Conservation (phyloP, 2,113 vertebrate species). For the Calyptomena viridis region DNA sequence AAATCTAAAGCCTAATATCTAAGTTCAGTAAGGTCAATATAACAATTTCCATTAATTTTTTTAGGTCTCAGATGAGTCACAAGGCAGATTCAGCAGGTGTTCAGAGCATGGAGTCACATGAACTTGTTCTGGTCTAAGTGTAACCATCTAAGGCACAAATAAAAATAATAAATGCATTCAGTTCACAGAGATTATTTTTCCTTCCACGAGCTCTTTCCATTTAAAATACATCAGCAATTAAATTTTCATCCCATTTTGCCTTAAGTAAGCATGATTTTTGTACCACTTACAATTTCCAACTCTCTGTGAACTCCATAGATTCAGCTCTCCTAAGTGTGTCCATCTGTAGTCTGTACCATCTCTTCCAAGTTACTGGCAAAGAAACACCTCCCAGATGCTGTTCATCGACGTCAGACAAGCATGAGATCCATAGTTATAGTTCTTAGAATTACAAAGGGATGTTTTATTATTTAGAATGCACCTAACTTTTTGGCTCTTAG, state of each 20-base stretch:
- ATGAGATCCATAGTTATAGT: neutral
- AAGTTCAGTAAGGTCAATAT: neutral
- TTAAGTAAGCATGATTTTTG: neutral
- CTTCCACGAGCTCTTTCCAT: neutral
- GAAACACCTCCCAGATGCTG: neutral
- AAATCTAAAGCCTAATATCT: neutral
- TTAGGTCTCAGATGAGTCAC: neutral
- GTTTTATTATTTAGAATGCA: neutral
- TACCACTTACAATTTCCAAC: neutral
- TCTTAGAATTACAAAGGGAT: neutral
- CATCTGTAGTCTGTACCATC: neutral
- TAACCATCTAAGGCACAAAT: neutral
- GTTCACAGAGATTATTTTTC: neutral
- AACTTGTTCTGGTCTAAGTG: neutral
- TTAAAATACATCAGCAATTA: neutral
- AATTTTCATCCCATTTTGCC: neutral
- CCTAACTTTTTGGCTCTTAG: neutral
- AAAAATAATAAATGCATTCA: neutral
- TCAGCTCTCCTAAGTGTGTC: neutral
- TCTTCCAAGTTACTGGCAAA: neutral
- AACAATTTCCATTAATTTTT: neutral
- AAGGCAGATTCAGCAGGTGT: neutral
- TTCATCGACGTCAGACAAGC: neutral
- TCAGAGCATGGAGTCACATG: neutral
- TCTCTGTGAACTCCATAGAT: neutral